These are phyloP conservation scores for Tetrax tetrax DNA, from an alignment of 2,113 vertebrate genomes.

Conservation along the genomic window DNA sequence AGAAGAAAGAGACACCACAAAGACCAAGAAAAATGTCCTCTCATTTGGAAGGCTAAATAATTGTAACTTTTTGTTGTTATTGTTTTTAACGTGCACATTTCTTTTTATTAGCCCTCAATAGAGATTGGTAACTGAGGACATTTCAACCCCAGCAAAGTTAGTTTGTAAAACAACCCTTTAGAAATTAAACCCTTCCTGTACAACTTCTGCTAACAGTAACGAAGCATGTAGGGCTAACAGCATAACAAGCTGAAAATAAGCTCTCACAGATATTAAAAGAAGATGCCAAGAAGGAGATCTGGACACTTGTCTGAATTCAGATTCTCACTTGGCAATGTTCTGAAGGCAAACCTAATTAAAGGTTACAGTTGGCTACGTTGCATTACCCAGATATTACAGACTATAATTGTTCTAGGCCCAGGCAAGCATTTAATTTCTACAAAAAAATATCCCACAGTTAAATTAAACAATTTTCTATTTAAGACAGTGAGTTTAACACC, in stretches of 20 bases:
- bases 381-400: constrained; percentile 32
- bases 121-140: not conserved
- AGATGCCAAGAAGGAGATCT: constrained; percentile 41
- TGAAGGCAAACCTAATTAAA: constrained; percentile 60
- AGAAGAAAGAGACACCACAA: not conserved
- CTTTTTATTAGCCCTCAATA: not conserved
- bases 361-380: constrained; percentile 25
- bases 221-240: constrained; percentile 2
- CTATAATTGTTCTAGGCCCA: constrained; percentile 4
- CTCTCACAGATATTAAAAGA: constrained; percentile 25
- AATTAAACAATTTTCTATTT: constrained; percentile 16
- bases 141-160: not conserved
- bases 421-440: not conserved
- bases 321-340: constrained; percentile 46
- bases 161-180: not conserved
- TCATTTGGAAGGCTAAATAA: not conserved
- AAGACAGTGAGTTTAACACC: not conserved
- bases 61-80: not conserved
- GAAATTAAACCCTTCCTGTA: not conserved
- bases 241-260: constrained; percentile 51
- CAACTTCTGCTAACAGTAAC: not conserved
- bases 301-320: constrained; percentile 40
- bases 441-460: not conserved
- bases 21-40: not conserved
- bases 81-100: not conserved